phyloP scores from a whole-genome alignment of 2,888 invertebrate species.

The Philhelius pedissequus region DNA sequence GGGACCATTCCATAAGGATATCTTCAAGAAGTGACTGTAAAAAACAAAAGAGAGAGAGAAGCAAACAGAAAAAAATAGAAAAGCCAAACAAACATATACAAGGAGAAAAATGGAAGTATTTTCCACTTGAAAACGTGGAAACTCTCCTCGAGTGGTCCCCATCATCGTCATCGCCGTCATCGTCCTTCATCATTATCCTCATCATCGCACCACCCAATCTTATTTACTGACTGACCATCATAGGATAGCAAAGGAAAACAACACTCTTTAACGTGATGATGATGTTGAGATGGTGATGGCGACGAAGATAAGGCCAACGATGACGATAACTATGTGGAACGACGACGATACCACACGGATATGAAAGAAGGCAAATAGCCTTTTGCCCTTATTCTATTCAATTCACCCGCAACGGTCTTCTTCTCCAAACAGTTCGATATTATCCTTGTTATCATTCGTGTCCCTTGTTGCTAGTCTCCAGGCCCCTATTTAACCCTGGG shows the following conservation, averaged over 20 bases:
- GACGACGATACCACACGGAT: slow-evolving; percentile 38
- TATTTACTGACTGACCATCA: slow-evolving; percentile 33
- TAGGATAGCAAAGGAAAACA: slow-evolving; percentile 11
- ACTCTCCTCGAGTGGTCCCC: neutral
- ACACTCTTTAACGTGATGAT: slow-evolving; percentile 3
- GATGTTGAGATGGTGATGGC: slow-evolving; percentile 22
- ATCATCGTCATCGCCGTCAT: neutral
- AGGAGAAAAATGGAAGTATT: slow-evolving; percentile 27
- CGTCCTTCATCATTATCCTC: neutral
- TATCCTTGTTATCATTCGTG: slow-evolving; percentile 54
- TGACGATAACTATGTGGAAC: slow-evolving; percentile 41
- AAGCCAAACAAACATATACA: slow-evolving; percentile 54
- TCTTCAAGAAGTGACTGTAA: slow-evolving; percentile 16
- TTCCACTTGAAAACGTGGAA: slow-evolving; percentile 33
- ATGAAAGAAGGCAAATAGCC: slow-evolving; percentile 34
- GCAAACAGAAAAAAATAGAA: slow-evolving; percentile 4
- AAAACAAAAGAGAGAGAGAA: neutral
- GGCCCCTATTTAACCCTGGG: slow-evolving; percentile 26
- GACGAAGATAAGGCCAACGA: slow-evolving; percentile 39
- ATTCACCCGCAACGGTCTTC: slow-evolving; percentile 12
- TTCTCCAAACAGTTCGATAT: slow-evolving; percentile 38
- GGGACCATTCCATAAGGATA: slow-evolving; percentile 21
- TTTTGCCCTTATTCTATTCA: slow-evolving; percentile 21
- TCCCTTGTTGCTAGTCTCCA: slow-evolving; percentile 3
- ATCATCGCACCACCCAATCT: neutral